Conservation (phyloP, 2,113 vertebrate species). For the Phylloscopus trochiloides region DNA sequence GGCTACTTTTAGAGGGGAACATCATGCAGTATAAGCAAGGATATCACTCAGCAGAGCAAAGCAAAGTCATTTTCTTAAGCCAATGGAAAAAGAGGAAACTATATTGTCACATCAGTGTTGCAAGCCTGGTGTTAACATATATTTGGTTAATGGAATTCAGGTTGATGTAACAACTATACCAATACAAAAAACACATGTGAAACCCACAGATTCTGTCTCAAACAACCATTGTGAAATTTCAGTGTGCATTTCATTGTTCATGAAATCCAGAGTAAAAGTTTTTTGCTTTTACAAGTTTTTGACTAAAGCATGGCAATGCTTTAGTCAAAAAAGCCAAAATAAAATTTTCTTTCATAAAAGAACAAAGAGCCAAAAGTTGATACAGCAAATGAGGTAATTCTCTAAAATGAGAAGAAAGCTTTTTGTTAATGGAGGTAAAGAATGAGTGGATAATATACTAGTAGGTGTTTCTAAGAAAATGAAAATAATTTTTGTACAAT, state of each 20-base stretch:
- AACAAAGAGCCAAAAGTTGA: neutral
- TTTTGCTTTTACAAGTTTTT: neutral
- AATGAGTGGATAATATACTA: neutral
- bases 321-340: neutral
- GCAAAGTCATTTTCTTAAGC: neutral
- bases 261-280: neutral
- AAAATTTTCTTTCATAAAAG: neutral
- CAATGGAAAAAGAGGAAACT: neutral
- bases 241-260: neutral
- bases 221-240: neutral
- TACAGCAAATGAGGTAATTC: neutral
- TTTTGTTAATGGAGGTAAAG: neutral
- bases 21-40: neutral
- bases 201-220: neutral
- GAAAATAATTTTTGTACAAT: neutral
- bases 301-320: neutral
- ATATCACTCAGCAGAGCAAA: neutral
- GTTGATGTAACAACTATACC: neutral
- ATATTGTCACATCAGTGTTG: neutral
- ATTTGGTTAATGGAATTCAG: neutral
- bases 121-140: neutral
- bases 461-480: neutral
- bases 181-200: neutral
- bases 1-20: neutral
- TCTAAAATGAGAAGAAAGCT: neutral